Evolutionary conservation across 2,113 vertebrate species (phyloP).

Genomic region (Nannobrachium achirus): DNA sequence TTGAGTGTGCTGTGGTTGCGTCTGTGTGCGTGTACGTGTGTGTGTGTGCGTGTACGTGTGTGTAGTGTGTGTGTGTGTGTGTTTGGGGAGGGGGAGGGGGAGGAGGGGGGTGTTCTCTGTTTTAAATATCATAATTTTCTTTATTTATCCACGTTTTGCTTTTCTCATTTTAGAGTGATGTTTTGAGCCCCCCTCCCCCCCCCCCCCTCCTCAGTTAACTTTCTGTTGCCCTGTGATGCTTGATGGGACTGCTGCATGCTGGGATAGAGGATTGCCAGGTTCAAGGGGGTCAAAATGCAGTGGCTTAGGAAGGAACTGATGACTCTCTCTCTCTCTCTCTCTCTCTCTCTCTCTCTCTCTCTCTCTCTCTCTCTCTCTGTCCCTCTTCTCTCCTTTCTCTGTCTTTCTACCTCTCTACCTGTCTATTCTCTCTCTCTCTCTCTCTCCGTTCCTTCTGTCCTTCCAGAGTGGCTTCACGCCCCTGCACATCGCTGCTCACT

Average conservation of each 20-base stretch:
- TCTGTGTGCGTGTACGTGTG: slow-evolving; percentile 2
- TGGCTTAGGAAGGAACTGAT: not conserved
- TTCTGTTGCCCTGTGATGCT: slow-evolving; percentile 58
- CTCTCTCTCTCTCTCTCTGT: slow-evolving; percentile 20
- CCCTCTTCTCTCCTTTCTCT: slow-evolving; percentile 27
- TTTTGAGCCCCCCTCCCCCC: not conserved
- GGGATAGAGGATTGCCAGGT: slow-evolving; percentile 33
- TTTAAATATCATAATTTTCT: not conserved
- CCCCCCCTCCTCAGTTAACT: slow-evolving; percentile 21
- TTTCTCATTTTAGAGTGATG: not conserved
- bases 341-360: slow-evolving; percentile 39
- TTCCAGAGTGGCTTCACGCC: slow-evolving; percentile 96
- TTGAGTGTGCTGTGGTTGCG: too few relatives aligned
- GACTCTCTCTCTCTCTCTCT: slow-evolving; percentile 1
- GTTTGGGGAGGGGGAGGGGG: slow-evolving; percentile 6
- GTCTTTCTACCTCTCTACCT: slow-evolving; percentile 2
- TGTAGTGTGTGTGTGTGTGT: slow-evolving; percentile 41
- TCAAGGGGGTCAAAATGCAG: slow-evolving; percentile 12
- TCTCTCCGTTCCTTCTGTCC: slow-evolving; percentile 42
- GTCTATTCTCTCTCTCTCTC: slow-evolving; percentile 40
- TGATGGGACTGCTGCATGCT: slow-evolving; percentile 76
- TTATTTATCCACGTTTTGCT: not conserved
- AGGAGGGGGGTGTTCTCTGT: slow-evolving; percentile 6
- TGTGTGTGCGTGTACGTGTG: slow-evolving; percentile 47
- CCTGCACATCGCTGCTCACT: slow-evolving; percentile 96